A percentile compares a stretch with the other conserved stretches of the same genome.
These are phyloP conservation scores for Anhinga rufa DNA, from an alignment of 2,113 vertebrate species.

Conservation along the genomic window DNA sequence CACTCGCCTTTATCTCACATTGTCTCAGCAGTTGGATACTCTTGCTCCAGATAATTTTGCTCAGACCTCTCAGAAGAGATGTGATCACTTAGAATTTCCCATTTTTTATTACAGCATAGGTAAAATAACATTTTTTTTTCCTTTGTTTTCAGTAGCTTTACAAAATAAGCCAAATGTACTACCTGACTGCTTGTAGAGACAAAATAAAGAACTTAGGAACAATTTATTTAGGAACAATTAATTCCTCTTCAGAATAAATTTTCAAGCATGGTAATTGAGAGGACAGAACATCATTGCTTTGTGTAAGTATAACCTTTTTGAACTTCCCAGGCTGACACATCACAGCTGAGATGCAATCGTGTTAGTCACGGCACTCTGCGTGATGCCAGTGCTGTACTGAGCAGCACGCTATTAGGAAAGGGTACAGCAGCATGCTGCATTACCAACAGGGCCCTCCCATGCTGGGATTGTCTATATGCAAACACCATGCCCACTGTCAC, in stretches of 20 bases:
- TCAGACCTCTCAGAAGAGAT: neutral
- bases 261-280: neutral
- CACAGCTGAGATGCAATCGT: neutral
- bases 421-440: neutral
- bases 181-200: neutral
- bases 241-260: neutral
- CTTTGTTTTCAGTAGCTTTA: neutral
- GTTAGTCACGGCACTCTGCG: neutral
- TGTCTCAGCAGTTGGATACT: neutral
- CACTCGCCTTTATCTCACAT: neutral
- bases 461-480: neutral
- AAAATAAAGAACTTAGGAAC: neutral
- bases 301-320: neutral
- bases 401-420: neutral
- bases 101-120: neutral
- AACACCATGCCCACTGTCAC: neutral
- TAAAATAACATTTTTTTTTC: neutral
- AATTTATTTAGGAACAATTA: neutral
- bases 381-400: neutral
- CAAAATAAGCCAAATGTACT: neutral
- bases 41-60: neutral
- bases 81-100: neutral
- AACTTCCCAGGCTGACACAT: constrained; percentile 24
- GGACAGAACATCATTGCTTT: neutral
- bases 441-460: neutral